Conservation (phyloP, 1,140 invertebrate species). For the Ericerus pela region DNA sequence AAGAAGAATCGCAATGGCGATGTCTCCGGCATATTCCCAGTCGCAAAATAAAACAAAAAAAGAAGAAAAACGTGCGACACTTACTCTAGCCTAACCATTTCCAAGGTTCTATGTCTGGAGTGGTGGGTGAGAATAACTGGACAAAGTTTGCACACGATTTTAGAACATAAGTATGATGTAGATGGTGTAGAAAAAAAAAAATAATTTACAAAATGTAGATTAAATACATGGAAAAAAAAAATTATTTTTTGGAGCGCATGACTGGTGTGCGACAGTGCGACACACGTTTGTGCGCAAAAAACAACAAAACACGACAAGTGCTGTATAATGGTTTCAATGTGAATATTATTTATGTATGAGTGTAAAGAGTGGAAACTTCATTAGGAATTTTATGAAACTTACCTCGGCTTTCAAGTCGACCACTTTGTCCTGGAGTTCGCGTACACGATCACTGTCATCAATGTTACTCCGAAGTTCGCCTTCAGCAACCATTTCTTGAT, state of each 20-base stretch:
- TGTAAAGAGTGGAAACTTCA: background rate
- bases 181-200: background rate
- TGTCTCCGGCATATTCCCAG: too few relatives aligned
- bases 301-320: too few relatives aligned
- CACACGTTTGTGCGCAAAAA: background rate
- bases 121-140: constrained; percentile 23
- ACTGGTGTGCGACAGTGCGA: background rate
- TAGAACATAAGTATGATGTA: constrained; percentile 15
- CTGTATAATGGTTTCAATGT: too few relatives aligned
- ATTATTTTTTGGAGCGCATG: background rate
- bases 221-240: too few relatives aligned
- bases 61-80: too few relatives aligned
- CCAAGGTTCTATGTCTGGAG: constrained; percentile 48
- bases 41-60: too few relatives aligned
- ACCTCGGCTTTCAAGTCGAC: constrained; percentile 85
- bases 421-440: constrained; percentile 78
- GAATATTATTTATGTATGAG: too few relatives aligned
- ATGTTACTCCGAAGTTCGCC: constrained; percentile 66
- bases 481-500: constrained; percentile 79
- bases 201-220: background rate
- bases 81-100: constrained; percentile 45
- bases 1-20: too few relatives aligned
- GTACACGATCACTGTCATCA: constrained; percentile 65
- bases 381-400: constrained; percentile 25
- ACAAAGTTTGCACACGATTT: constrained; percentile 13